phyloP scores from a whole-genome alignment of 2,797 vertebrate species.

The Cirrhinus mrigala region DNA sequence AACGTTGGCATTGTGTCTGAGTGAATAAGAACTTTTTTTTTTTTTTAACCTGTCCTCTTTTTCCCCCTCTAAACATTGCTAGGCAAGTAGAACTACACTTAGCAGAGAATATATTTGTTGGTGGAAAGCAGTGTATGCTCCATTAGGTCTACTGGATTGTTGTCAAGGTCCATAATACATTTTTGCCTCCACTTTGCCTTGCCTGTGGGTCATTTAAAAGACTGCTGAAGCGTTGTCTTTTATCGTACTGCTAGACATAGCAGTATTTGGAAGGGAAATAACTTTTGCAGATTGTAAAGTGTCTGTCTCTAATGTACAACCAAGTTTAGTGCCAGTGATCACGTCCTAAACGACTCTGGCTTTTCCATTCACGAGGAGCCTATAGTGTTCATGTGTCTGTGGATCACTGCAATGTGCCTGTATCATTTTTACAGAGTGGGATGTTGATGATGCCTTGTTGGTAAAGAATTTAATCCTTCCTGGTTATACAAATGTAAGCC shows the following conservation, averaged over 20 bases:
- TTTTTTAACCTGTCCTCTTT: neutral
- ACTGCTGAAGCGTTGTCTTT: slow-evolving; percentile 54
- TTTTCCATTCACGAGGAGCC: neutral
- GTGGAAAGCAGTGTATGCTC: slow-evolving; percentile 55
- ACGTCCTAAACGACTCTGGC: slow-evolving; percentile 6
- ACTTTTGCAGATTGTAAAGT: slow-evolving; percentile 29
- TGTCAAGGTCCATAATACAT: slow-evolving; percentile 60
- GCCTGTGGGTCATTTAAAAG: slow-evolving; percentile 66
- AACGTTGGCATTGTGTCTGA: slow-evolving; percentile 5
- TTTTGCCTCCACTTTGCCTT: slow-evolving; percentile 63
- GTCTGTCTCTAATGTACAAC: slow-evolving; percentile 28
- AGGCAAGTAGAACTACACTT: slow-evolving; percentile 26
- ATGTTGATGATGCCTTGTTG: slow-evolving; percentile 28
- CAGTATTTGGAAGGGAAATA: slow-evolving; percentile 34
- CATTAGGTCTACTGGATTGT: slow-evolving; percentile 61
- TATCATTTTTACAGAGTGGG: slow-evolving; percentile 18
- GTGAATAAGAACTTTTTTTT: slow-evolving; percentile 4
- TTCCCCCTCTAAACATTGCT: neutral
- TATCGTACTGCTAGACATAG: slow-evolving; percentile 2
- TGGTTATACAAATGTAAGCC: slow-evolving; percentile 23
- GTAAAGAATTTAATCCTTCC: neutral
- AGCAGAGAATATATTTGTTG: slow-evolving; percentile 65
- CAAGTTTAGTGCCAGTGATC: slow-evolving; percentile 30
- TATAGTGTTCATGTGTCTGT: slow-evolving; percentile 1
- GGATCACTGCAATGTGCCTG: neutral